Base-by-base conservation (phyloP, 2,113 vertebrate species). In the Alethe diademata region DNA sequence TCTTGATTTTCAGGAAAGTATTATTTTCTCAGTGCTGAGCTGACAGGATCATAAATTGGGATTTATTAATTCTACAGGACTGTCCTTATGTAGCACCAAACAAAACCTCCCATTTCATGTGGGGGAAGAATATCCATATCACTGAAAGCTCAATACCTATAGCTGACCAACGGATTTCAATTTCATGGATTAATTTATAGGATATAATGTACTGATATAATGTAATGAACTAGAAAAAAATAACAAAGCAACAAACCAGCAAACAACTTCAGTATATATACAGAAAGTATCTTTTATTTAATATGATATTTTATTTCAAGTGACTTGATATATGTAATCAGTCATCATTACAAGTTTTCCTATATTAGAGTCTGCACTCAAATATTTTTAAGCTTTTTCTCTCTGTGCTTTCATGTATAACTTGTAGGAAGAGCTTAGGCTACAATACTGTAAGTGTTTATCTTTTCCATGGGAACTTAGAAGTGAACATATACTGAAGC, bases 41-140 rank as follows among this genome's bases (percentile, higher is more conserved):
- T 81, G 72, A 85, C 66, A 80, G 83, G 79, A 81, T 75, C 35
- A 84, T 86, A 92, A 94, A 90, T 47, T 51, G 58, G 11, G 35
- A 78, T 96, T 96, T 95, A 96, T 95, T 84, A 95, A 92, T 93
- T 70, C 64, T 60, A 86, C 57, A 81, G 75, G 80, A 72, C 57
- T 61, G 36, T 29, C 47, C 75, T 89, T 84, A 58, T 72, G 36
- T 35, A 90, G 42, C 31, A 94, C 5, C 11, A 78, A 78, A 84
- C 75, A 90, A 94, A 70, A 58, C 6, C 0, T 33, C 35, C 35
- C 43, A 19, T 88, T 93, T 80, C 53, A 86, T 15, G 75, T 8
- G 20, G 43, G 22, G 78, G 51, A 95, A 83, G n/a, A 86, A 50
- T 33, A 92, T 51, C 53, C 1, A 1, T 45, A 67, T 57, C 12